A percentile compares a stretch with the other conserved stretches of the same genome.
These are phyloP conservation scores for Palaemon carinicauda DNA, from an alignment of 1,140 invertebrate genomes.

Conservation along the genomic window DNA sequence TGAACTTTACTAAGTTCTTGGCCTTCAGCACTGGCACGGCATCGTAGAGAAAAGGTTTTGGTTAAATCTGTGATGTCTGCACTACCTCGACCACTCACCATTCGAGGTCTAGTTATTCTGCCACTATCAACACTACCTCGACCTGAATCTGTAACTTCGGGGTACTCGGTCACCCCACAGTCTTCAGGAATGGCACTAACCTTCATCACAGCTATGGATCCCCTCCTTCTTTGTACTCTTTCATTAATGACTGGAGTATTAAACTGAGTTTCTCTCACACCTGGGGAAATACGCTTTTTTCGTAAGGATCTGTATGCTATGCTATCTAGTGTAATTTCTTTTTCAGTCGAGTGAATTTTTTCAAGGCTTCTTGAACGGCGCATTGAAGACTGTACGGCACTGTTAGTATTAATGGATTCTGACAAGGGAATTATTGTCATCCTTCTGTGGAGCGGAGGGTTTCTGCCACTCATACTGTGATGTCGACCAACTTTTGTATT, in stretches of 20 bases:
- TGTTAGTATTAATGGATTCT: not conserved
- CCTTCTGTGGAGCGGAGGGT: not conserved
- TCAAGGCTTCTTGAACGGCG: constrained; percentile 33
- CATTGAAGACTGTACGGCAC: not conserved
- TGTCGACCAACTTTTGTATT: not conserved
- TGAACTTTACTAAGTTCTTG: no score
- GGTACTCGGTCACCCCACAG: constrained; percentile 14
- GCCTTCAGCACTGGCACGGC: no score
- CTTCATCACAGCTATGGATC: constrained; percentile 13
- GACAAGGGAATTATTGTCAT: constrained; percentile 9
- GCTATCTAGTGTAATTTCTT: not conserved
- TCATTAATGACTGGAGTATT: not conserved
- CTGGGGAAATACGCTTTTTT: constrained; percentile 6
- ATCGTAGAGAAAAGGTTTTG: no score
- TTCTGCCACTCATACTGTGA: not conserved
- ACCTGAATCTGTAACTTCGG: constrained; percentile 36
- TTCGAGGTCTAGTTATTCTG: no score
- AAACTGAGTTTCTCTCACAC: constrained; percentile 20
- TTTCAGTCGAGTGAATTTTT: not conserved
- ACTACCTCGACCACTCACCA: no score
- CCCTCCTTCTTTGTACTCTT: constrained; percentile 7
- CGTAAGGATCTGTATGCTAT: not conserved
- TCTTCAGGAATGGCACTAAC: constrained; percentile 44
- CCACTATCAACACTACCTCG: constrained; percentile 41
- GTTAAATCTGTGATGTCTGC: no score